These are phyloP conservation scores for Hepsetus odoe DNA, from an alignment of 2,113 vertebrate genomes.

Conservation along the genomic window DNA sequence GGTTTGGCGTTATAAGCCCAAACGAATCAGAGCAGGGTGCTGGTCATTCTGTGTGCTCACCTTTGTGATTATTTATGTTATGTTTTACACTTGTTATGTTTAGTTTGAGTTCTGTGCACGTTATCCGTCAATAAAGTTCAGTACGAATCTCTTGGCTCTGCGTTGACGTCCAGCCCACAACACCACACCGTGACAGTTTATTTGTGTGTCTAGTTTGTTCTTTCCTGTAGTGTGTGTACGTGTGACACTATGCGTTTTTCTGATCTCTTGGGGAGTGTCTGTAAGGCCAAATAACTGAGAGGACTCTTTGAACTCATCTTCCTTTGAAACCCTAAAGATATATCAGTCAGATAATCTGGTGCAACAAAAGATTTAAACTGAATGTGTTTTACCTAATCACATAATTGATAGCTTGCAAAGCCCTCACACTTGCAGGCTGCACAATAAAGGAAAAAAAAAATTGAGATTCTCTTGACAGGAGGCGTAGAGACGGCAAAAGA, in stretches of 20 bases:
- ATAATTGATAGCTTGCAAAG: conserved; percentile 43
- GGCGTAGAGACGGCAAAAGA: conserved; percentile 29
- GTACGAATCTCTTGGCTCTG: too few relatives aligned
- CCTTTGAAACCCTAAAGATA: conserved; percentile 14
- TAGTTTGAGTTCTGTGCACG: too few relatives aligned
- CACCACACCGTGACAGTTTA: too few relatives aligned
- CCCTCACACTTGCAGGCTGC: conserved; percentile 19
- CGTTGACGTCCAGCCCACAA: too few relatives aligned
- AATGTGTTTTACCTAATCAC: conserved; percentile 36
- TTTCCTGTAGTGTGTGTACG: background rate
- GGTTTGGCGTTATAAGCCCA: too few relatives aligned
- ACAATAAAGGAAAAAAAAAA: conserved; percentile 41
- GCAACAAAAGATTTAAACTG: conserved; percentile 34
- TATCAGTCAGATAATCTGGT: conserved; percentile 42
- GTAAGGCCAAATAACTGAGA: conserved; percentile 4
- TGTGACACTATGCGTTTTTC: background rate
- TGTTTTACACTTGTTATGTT: too few relatives aligned
- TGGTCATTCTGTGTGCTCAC: too few relatives aligned
- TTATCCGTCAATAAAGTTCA: too few relatives aligned
- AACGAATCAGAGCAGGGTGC: too few relatives aligned
- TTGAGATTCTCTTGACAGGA: conserved; percentile 40
- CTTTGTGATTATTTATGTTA: too few relatives aligned
- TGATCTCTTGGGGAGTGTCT: conserved; percentile 30
- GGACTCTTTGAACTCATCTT: conserved; percentile 17
- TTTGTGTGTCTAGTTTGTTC: conserved; percentile 16